Evolutionary conservation across 2,113 vertebrate species (phyloP).

Genomic region (Ciconia maguari): DNA sequence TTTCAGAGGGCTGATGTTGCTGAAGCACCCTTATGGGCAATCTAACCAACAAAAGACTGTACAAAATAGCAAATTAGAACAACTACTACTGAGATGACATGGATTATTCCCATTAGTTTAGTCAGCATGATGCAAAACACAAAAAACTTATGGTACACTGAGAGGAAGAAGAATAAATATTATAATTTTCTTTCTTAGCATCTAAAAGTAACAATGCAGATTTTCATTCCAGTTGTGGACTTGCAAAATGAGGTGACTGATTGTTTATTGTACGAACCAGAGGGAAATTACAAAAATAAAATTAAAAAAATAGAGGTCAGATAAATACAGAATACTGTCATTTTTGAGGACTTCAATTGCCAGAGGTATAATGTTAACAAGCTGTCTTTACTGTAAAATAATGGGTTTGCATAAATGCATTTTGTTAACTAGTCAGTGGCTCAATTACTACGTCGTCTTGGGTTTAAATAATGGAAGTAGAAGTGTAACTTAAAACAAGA

Average conservation of each 20-base stretch:
- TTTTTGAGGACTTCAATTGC: background rate
- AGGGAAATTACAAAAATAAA: background rate
- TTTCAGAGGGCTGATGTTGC: background rate
- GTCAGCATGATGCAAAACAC: background rate
- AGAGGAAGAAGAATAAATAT: background rate
- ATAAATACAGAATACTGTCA: background rate
- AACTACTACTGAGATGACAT: background rate
- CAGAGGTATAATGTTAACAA: background rate
- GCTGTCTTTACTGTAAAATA: background rate
- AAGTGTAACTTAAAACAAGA: constrained; percentile 55
- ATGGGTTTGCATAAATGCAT: background rate
- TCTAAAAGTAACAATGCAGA: background rate
- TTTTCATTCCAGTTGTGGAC: background rate
- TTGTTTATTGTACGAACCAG: background rate
- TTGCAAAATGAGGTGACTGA: background rate
- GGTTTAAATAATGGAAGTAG: constrained; percentile 31
- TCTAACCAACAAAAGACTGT: background rate
- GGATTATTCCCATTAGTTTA: background rate
- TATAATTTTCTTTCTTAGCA: background rate
- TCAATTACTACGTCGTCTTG: constrained; percentile 8
- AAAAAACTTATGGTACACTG: background rate
- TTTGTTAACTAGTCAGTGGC: background rate
- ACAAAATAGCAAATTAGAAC: background rate
- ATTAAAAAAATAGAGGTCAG: background rate
- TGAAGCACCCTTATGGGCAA: background rate